Evolutionary conservation across 2,113 vertebrate genomes (phyloP).

Genomic region (Platichthys stellatus): DNA sequence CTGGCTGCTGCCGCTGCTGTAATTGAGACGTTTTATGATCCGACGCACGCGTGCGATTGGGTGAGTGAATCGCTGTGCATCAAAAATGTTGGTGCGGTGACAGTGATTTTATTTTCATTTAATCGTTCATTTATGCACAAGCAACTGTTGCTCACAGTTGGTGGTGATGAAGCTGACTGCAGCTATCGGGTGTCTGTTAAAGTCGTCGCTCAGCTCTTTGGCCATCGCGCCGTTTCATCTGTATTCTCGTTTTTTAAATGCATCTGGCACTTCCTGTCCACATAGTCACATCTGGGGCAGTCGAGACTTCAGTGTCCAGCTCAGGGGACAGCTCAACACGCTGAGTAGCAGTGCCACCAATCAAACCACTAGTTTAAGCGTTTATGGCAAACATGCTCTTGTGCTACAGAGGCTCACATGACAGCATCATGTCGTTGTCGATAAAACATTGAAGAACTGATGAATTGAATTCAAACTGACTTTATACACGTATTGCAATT

Average conservation of each 20-base stretch:
- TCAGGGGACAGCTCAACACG: not conserved
- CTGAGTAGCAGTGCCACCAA: not conserved
- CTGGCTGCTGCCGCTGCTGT: conserved; percentile 43
- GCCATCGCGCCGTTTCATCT: conserved; percentile 10
- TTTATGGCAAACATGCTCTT: not conserved
- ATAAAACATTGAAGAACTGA: not conserved
- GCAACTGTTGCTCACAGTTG: conserved; percentile 64
- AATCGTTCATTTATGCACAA: conserved; percentile 54
- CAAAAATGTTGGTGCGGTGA: conserved; percentile 39
- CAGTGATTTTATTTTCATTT: conserved; percentile 51
- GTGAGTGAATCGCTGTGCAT: conserved; percentile 18
- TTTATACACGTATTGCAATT: not conserved
- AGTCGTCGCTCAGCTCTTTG: conserved; percentile 25
- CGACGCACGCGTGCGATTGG: conserved; percentile 38
- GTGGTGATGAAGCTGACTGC: conserved; percentile 38
- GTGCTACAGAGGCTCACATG: not conserved
- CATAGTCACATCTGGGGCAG: not conserved
- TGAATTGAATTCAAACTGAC: not conserved
- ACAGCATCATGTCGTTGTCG: not conserved
- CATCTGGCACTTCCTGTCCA: not conserved
- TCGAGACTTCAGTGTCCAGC: not conserved
- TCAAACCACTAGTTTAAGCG: not conserved
- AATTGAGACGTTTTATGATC: conserved; percentile 56
- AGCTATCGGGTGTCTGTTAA: conserved; percentile 17
- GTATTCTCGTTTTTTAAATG: not conserved